Evolutionary conservation across 2,888 invertebrate species (phyloP).

Genomic region (Cloeon dipterum): DNA sequence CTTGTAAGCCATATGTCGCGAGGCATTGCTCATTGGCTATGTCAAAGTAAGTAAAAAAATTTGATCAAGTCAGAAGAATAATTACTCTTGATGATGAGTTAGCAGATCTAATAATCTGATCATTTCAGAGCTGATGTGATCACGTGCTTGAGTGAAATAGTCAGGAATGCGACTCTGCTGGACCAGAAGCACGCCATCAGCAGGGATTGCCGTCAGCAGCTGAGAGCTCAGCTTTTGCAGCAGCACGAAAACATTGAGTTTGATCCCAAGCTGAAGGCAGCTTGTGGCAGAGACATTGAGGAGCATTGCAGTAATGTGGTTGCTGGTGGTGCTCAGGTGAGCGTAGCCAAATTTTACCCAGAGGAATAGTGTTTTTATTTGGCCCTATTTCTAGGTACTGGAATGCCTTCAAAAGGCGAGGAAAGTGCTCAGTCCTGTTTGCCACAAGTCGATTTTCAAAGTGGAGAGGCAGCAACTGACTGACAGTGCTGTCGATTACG

Average conservation of each 20-base stretch:
- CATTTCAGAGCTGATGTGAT: constrained; percentile 39
- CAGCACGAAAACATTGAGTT: constrained; percentile 72
- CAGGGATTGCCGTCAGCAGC: constrained; percentile 74
- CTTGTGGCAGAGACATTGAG: constrained; percentile 59
- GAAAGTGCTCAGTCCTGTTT: constrained; percentile 30
- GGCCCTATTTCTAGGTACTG: constrained; percentile 33
- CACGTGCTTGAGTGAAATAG: constrained; percentile 68
- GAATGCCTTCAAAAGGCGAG: constrained; percentile 53
- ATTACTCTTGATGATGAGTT: neutral
- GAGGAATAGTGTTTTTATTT: too few relatives aligned
- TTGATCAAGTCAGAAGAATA: neutral
- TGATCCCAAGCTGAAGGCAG: constrained; percentile 61
- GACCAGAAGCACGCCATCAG: constrained; percentile 53
- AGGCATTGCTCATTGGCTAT: constrained; percentile 23
- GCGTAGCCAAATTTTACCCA: constrained; percentile 5
- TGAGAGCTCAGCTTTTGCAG: constrained; percentile 75
- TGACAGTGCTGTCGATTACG: constrained; percentile 73
- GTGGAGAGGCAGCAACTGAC: constrained; percentile 65
- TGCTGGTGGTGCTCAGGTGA: constrained; percentile 36
- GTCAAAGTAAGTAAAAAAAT: constrained; percentile 16
- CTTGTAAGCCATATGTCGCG: constrained; percentile 62
- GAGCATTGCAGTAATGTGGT: constrained; percentile 41
- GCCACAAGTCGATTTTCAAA: constrained; percentile 63
- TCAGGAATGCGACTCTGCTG: constrained; percentile 70
- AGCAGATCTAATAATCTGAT: constrained; percentile 5